These are phyloP conservation scores for Arothron firmamentum DNA, from an alignment of 2,113 vertebrate genomes.

Conservation along the genomic window DNA sequence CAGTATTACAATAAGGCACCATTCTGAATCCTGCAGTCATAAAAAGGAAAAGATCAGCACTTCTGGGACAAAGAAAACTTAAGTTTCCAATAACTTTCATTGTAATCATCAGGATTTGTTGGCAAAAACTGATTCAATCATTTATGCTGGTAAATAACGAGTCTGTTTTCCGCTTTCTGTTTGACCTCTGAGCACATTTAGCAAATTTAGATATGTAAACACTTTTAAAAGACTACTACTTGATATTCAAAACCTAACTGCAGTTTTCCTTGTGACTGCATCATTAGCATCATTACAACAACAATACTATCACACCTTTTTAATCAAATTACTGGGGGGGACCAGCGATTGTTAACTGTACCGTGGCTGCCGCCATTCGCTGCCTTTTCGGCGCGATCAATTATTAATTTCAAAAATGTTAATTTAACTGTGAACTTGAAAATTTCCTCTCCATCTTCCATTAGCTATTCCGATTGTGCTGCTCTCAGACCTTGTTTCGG, in stretches of 20 bases:
- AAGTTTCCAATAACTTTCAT: too few species aligned
- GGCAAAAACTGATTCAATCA: too few species aligned
- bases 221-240: too few species aligned
- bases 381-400: constrained; percentile 45
- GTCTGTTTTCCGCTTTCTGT: too few species aligned
- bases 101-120: too few species aligned
- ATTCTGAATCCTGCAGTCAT: neutral
- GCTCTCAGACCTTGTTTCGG: constrained; percentile 12
- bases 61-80: neutral
- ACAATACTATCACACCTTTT: too few species aligned
- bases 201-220: too few species aligned
- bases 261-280: too few species aligned
- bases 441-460: constrained; percentile 8
- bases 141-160: too few species aligned
- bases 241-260: too few species aligned
- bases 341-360: constrained; percentile 28
- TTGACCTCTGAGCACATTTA: too few species aligned
- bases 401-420: constrained; percentile 55
- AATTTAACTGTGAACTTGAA: constrained; percentile 47
- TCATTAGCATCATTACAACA: too few species aligned
- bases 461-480: constrained; percentile 13
- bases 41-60: neutral
- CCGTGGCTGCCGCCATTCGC: constrained; percentile 44
- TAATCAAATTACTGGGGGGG: constrained; percentile 4
- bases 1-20: constrained; percentile 10